phyloP scores from a whole-genome alignment of 1,140 invertebrate species.

The Euwallacea similis region DNA sequence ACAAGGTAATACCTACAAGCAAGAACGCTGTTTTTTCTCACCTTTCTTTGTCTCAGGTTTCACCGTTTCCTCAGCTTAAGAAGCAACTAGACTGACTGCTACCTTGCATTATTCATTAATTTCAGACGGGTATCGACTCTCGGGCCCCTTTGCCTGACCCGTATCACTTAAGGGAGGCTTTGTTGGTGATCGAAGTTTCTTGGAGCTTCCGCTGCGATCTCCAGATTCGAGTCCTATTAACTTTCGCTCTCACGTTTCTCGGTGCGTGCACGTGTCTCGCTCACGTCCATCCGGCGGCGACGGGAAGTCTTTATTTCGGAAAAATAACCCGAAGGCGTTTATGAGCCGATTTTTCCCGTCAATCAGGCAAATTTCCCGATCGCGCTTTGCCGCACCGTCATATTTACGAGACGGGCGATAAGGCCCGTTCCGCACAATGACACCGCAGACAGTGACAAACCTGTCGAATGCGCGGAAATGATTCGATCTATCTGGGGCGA shows the following conservation, averaged over 20 bases:
- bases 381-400: conserved; percentile 9
- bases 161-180: too few species aligned
- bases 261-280: conserved; percentile 6
- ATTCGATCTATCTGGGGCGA: conserved; percentile 30
- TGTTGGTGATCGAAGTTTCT: not conserved
- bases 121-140: too few species aligned
- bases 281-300: conserved; percentile 1
- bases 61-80: too few species aligned
- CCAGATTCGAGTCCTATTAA: conserved; percentile 10
- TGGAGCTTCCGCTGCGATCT: not conserved
- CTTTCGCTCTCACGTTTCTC: conserved; percentile 10
- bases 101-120: too few species aligned
- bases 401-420: conserved; percentile 38
- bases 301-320: not conserved
- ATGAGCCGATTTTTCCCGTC: conserved; percentile 26
- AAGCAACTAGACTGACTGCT: too few species aligned
- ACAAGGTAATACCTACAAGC: too few species aligned
- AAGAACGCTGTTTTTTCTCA: too few species aligned
- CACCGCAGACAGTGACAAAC: conserved; percentile 38
- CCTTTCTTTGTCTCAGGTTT: too few species aligned
- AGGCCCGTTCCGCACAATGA: conserved; percentile 33
- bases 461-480: conserved; percentile 39
- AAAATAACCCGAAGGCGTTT: conserved; percentile 20
- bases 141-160: too few species aligned
- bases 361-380: conserved; percentile 39